A percentile compares a stretch with the other conserved stretches of the same genome.
phyloP scores from a whole-genome alignment of 64 coral and sea anemone genomes.

The Stylophora pistillata region DNA sequence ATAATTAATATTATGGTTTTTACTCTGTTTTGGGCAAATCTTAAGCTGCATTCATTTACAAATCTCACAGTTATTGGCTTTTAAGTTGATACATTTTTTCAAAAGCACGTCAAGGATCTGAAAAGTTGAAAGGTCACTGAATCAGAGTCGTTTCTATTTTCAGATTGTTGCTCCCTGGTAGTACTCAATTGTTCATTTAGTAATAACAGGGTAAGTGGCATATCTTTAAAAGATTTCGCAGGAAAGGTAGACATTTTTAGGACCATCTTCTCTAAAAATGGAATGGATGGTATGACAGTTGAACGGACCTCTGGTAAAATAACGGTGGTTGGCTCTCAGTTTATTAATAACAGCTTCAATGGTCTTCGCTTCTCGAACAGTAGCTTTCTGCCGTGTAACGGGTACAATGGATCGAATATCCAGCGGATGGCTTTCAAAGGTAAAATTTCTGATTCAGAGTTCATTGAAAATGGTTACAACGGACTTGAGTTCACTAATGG shows the following conservation, averaged over 20 bases:
- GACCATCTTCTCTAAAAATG: slow-evolving; percentile 29
- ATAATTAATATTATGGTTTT: too few species aligned
- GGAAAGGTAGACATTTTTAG: slow-evolving; percentile 26
- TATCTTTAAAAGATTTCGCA: slow-evolving; percentile 27
- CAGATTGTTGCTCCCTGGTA: slow-evolving; percentile 34
- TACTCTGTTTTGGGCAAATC: too few species aligned
- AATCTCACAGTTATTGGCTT: too few species aligned
- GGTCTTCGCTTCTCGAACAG: slow-evolving; percentile 13
- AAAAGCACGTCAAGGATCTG: too few species aligned
- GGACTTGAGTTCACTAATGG: slow-evolving; percentile 29
- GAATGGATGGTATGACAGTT: slow-evolving; percentile 4
- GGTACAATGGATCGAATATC: slow-evolving; percentile 14
- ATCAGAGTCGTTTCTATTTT: background rate
- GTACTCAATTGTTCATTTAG: slow-evolving; percentile 39
- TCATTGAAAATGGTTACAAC: slow-evolving; percentile 21
- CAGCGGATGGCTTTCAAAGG: slow-evolving; percentile 19
- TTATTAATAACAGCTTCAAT: slow-evolving; percentile 36
- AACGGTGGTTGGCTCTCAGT: background rate
- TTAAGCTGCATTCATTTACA: too few species aligned
- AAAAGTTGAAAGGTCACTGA: too few species aligned
- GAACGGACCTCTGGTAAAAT: slow-evolving; percentile 29
- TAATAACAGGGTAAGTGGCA: slow-evolving; percentile 36
- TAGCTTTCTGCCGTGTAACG: slow-evolving; percentile 23
- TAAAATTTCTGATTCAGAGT: slow-evolving; percentile 21
- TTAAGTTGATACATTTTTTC: too few species aligned